phyloP scores from a whole-genome alignment of 2,797 vertebrate species.

The Pitangus sulphuratus region DNA sequence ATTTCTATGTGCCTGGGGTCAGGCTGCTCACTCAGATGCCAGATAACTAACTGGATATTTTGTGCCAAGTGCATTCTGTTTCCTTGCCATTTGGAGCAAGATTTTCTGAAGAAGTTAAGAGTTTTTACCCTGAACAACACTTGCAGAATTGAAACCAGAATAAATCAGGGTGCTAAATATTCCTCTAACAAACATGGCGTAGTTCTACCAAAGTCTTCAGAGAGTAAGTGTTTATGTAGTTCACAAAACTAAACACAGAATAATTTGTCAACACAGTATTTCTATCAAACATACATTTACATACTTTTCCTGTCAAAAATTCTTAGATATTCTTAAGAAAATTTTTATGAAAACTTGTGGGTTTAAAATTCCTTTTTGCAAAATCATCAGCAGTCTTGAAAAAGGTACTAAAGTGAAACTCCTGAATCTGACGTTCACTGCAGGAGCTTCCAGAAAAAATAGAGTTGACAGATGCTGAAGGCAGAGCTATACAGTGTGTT shows the following conservation, averaged over 20 bases:
- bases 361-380: neutral
- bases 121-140: neutral
- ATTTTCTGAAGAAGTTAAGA: neutral
- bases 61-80: neutral
- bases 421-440: neutral
- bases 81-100: neutral
- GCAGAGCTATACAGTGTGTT: neutral
- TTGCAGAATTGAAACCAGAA: neutral
- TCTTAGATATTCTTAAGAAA: neutral
- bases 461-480: neutral
- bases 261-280: neutral
- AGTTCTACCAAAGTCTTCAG: neutral
- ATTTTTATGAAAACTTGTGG: neutral
- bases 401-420: neutral
- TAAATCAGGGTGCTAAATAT: neutral
- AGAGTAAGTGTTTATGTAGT: neutral
- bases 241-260: neutral
- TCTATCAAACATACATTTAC: neutral
- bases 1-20: neutral
- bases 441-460: neutral
- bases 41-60: neutral
- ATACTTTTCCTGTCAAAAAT: neutral
- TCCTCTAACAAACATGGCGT: neutral
- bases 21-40: neutral
- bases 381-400: neutral